These are phyloP conservation scores for Suricata suricatta DNA, from an alignment of 2,113 vertebrate species.

Conservation along the genomic window DNA sequence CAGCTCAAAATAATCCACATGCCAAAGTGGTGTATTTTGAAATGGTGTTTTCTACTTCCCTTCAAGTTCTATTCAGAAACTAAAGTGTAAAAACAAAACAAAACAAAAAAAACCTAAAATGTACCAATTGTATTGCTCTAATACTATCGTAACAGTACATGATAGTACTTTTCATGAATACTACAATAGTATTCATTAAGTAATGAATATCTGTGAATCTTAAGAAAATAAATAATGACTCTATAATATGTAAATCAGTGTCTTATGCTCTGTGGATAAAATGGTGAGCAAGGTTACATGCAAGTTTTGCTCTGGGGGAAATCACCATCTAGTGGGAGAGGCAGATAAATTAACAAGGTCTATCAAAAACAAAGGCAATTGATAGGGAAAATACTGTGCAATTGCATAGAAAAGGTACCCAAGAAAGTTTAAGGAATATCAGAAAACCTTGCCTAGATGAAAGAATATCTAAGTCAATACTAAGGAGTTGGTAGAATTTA, in stretches of 20 bases:
- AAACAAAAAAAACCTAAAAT: background rate
- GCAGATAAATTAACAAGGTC: background rate
- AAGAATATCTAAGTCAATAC: background rate
- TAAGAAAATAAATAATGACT: background rate
- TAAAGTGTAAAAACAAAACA: background rate
- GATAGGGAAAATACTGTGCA: background rate
- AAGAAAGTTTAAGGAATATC: background rate
- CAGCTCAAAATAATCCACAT: background rate
- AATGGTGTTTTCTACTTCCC: background rate
- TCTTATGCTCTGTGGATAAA: background rate
- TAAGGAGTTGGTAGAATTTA: background rate
- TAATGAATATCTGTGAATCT: background rate
- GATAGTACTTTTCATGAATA: too few relatives aligned
- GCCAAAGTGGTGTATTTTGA: background rate
- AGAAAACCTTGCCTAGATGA: background rate
- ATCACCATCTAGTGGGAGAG: background rate
- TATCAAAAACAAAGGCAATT: background rate
- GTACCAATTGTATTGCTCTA: background rate
- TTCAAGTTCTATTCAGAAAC: background rate
- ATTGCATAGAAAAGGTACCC: background rate
- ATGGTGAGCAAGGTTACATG: background rate
- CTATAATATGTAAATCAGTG: background rate
- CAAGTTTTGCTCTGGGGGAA: background rate
- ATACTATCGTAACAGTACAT: background rate
- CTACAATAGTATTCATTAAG: too few relatives aligned